A percentile compares a stretch with the other conserved stretches of the same genome.
Evolutionary conservation across 2,888 invertebrate species (phyloP).

Genomic region (Psylliodes chrysocephalus): DNA sequence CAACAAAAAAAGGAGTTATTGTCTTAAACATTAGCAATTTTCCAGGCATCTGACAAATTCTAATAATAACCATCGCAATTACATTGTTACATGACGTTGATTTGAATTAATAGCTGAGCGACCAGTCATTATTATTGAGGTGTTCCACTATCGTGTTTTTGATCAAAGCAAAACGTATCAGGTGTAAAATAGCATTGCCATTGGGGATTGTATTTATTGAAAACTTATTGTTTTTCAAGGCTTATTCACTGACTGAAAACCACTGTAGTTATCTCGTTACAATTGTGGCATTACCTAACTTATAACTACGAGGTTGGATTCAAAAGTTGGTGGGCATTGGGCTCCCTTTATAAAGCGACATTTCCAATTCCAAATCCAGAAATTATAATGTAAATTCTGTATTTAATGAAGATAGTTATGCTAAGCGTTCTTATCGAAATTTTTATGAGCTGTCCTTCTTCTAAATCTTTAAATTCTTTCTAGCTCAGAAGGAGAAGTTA

Average conservation of each 20-base stretch:
- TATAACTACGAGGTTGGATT: no score
- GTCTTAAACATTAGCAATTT: constrained; percentile 1
- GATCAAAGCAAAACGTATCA: constrained; percentile 3
- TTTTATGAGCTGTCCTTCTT: no score
- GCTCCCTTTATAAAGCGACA: no score
- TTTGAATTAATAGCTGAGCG: constrained; percentile 13
- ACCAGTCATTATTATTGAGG: constrained; percentile 19
- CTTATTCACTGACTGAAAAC: background rate
- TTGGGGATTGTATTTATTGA: constrained; percentile 7
- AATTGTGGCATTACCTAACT: constrained; percentile 8
- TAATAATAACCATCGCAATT: constrained; percentile 14
- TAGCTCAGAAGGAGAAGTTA: no score
- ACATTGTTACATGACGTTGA: constrained; percentile 25
- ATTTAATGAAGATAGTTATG: no score
- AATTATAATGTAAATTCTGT: no score
- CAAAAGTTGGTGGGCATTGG: no score
- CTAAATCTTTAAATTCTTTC: no score
- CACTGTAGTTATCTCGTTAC: constrained; percentile 1
- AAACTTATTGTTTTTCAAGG: constrained; percentile 1
- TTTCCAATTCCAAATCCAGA: no score
- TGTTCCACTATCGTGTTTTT: constrained; percentile 23
- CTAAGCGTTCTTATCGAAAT: no score
- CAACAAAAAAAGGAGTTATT: no score
- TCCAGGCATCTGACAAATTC: constrained; percentile 16
- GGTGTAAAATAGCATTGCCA: constrained; percentile 13